phyloP scores from a whole-genome alignment of 2,888 invertebrate species.

The Nephrotoma appendiculata region DNA sequence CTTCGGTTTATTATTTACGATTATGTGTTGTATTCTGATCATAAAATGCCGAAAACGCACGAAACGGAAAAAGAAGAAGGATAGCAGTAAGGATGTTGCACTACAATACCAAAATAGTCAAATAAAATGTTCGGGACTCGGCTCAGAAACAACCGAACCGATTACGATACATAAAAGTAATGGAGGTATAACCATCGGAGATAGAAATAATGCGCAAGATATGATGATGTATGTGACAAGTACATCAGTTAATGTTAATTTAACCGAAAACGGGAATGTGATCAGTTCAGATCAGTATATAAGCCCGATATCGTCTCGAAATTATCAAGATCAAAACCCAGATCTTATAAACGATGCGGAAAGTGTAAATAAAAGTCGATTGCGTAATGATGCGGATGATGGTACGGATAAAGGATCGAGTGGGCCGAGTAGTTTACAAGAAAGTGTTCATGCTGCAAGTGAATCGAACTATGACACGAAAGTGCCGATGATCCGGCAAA shows the following conservation, averaged over 20 bases:
- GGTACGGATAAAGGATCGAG: slow-evolving; percentile 25
- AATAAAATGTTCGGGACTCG: slow-evolving; percentile 36
- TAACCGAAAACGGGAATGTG: slow-evolving; percentile 22
- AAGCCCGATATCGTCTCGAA: slow-evolving; percentile 40
- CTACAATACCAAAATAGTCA: slow-evolving; percentile 18
- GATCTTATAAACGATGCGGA: slow-evolving; percentile 68
- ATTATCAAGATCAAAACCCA: slow-evolving; percentile 54
- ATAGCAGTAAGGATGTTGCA: slow-evolving; percentile 40
- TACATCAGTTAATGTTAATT: slow-evolving; percentile 20
- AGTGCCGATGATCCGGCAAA: slow-evolving; percentile 29
- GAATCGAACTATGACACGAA: slow-evolving; percentile 38
- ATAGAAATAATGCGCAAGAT: slow-evolving; percentile 29
- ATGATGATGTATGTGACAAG: slow-evolving; percentile 31
- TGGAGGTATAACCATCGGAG: slow-evolving; percentile 39
- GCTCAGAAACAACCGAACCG: slow-evolving; percentile 31
- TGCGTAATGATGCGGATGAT: slow-evolving; percentile 29
- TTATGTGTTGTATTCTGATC: slow-evolving; percentile 50
- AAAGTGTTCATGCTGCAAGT: slow-evolving; percentile 11
- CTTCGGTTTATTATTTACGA: slow-evolving; percentile 45
- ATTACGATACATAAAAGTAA: slow-evolving; percentile 36
- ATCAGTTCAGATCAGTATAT: slow-evolving; percentile 35
- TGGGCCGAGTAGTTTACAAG: slow-evolving; percentile 21
- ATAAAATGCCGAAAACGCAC: slow-evolving; percentile 36
- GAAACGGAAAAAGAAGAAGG: slow-evolving; percentile 28
- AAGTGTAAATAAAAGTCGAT: slow-evolving; percentile 37